Percentiles rank a stretch among this genome's conserved stretches.
These are phyloP conservation scores for Hoplodrina blanda DNA, from an alignment of 2,888 invertebrate species.

Conservation along the genomic window DNA sequence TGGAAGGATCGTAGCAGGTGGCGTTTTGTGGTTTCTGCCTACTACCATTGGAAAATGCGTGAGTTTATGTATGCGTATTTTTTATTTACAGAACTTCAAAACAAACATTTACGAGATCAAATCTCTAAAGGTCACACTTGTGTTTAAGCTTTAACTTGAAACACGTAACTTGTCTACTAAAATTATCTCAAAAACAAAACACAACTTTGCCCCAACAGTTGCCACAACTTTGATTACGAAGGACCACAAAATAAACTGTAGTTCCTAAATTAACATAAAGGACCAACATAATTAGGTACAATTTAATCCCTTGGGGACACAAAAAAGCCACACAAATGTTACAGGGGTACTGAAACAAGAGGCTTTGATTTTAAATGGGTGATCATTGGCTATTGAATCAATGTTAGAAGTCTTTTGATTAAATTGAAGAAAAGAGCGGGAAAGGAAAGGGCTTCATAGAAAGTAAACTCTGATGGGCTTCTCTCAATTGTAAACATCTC, in stretches of 20 bases:
- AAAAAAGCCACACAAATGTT: slow-evolving; percentile 49
- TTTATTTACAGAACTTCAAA: not conserved
- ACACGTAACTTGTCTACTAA: not conserved
- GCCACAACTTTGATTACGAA: slow-evolving; percentile 25
- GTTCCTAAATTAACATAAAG: slow-evolving; percentile 52
- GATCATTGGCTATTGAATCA: slow-evolving; percentile 65
- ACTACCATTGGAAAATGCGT: too few relatives aligned
- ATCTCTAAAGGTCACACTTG: not conserved
- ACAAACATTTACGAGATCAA: not conserved
- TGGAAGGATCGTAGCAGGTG: too few relatives aligned
- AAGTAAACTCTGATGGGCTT: too few relatives aligned
- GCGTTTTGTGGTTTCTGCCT: too few relatives aligned
- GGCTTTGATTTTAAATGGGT: slow-evolving; percentile 68
- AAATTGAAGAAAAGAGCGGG: slow-evolving; percentile 43
- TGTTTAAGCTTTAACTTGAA: not conserved
- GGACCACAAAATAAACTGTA: slow-evolving; percentile 38
- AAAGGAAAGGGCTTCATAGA: not conserved
- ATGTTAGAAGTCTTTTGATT: slow-evolving; percentile 61
- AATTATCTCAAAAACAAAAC: slow-evolving; percentile 28
- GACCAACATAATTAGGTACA: slow-evolving; percentile 49
- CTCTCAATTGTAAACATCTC: too few relatives aligned
- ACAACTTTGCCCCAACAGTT: not conserved
- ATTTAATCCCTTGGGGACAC: slow-evolving; percentile 46
- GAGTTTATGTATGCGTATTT: too few relatives aligned
- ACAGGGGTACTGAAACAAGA: slow-evolving; percentile 59